A percentile compares a stretch with the other conserved stretches of the same genome.
Evolutionary conservation across 2,888 invertebrate species (phyloP).

Genomic region (Polydrusus tereticollis): DNA sequence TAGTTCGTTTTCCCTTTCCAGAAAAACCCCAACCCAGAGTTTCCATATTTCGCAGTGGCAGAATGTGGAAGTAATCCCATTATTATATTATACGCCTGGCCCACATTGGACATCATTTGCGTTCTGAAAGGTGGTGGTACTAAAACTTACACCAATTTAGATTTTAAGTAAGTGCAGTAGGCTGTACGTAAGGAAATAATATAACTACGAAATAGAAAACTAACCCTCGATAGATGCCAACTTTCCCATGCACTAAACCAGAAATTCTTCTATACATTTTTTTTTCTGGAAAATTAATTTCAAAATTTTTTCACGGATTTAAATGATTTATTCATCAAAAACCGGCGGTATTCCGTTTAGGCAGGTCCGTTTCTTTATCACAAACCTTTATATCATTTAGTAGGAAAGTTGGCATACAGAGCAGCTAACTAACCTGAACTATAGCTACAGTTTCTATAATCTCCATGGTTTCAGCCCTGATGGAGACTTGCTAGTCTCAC

Average conservation of each 20-base stretch:
- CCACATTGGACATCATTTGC: constrained; percentile 80
- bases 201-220: too few relatives aligned
- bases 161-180: constrained; percentile 74
- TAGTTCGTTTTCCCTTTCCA: constrained; percentile 7
- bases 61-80: constrained; percentile 82
- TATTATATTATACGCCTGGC: constrained; percentile 88
- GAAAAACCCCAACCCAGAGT: constrained; percentile 73
- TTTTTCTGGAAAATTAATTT: background rate
- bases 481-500: constrained; percentile 84
- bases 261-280: background rate
- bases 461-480: constrained; percentile 77
- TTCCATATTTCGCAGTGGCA: constrained; percentile 83
- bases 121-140: constrained; percentile 84
- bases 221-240: too few relatives aligned
- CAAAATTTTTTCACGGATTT: too few relatives aligned
- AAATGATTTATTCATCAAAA: background rate
- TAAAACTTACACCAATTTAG: constrained; percentile 78
- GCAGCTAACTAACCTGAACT: too few relatives aligned
- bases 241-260: too few relatives aligned
- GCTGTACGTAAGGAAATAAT: too few relatives aligned
- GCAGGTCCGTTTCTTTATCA: too few relatives aligned
- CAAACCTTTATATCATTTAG: too few relatives aligned
- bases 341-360: too few relatives aligned
- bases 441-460: too few relatives aligned
- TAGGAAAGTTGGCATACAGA: too few relatives aligned